These are phyloP conservation scores for Syngnathoides biaculeatus DNA, from an alignment of 2,113 vertebrate species.

Conservation along the genomic window DNA sequence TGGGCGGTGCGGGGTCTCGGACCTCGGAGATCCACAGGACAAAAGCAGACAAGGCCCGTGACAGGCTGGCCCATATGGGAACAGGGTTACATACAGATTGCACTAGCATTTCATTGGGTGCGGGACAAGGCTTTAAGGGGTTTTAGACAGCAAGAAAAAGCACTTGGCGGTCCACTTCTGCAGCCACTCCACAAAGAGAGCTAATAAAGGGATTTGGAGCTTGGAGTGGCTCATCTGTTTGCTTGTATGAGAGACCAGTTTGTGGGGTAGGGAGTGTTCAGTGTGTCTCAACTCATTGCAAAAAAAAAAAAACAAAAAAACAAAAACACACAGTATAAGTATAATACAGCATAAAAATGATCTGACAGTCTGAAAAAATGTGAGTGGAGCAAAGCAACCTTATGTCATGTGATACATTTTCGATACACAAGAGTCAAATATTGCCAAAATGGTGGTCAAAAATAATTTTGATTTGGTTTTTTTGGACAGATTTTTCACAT, in stretches of 20 bases:
- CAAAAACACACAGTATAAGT: background rate
- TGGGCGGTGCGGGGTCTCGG: constrained; percentile 67
- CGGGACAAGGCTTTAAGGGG: constrained; percentile 74
- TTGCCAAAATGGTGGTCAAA: background rate
- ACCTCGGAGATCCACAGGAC: constrained; percentile 83
- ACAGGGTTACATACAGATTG: constrained; percentile 82
- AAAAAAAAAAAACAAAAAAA: background rate
- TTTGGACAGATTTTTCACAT: background rate
- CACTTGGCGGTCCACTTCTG: constrained; percentile 63
- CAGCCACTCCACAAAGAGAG: constrained; percentile 55
- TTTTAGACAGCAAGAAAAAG: constrained; percentile 64
- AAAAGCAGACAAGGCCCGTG: constrained; percentile 79
- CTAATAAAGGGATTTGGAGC: constrained; percentile 73
- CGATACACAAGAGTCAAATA: background rate
- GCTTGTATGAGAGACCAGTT: constrained; percentile 38
- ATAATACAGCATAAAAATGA: background rate
- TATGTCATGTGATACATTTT: background rate
- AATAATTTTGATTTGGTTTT: background rate
- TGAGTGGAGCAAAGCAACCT: background rate
- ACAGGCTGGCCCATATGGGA: constrained; percentile 81
- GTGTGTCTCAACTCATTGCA: constrained; percentile 6
- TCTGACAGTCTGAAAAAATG: background rate
- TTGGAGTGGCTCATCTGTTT: constrained; percentile 63
- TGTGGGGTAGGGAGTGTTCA: constrained; percentile 24
- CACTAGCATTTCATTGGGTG: constrained; percentile 68